Conservation (phyloP, 1,140 invertebrate genomes). For the Drepana arcuata region DNA sequence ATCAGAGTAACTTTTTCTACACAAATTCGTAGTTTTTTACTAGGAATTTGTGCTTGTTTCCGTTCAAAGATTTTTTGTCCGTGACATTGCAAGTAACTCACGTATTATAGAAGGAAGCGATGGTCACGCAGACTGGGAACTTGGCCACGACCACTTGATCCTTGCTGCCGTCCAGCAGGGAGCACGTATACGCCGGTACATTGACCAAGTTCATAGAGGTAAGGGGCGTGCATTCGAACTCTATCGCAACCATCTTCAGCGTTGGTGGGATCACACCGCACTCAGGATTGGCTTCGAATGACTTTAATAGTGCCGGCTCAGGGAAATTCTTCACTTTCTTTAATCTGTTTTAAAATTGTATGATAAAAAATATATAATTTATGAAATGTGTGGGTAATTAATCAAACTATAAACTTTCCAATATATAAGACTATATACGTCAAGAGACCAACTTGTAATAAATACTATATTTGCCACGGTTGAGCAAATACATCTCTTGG, state of each 20-base stretch:
- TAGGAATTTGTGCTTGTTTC: too few species aligned
- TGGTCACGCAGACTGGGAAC: conserved; percentile 54
- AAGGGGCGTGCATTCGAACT: conserved; percentile 53
- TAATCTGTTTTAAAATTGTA: too few species aligned
- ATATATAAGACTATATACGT: too few species aligned
- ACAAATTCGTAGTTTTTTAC: too few species aligned
- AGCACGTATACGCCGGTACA: conserved; percentile 49
- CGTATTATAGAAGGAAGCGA: conserved; percentile 64
- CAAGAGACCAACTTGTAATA: conserved; percentile 62
- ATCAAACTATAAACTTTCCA: too few species aligned
- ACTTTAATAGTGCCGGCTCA: conserved; percentile 40
- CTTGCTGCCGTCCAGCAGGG: conserved; percentile 50
- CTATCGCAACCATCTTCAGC: conserved; percentile 34
- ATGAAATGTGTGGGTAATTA: too few species aligned
- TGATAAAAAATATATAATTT: too few species aligned
- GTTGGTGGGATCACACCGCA: conserved; percentile 41
- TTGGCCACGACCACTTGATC: conserved; percentile 60
- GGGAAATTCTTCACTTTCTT: conserved; percentile 62
- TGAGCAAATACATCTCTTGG: conserved; percentile 48
- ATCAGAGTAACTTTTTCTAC: too few species aligned
- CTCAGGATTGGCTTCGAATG: conserved; percentile 41
- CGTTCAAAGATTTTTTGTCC: too few species aligned
- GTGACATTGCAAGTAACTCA: too few species aligned
- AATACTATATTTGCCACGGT: conserved; percentile 59
- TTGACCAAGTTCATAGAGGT: conserved; percentile 49